phyloP scores from a whole-genome alignment of 1,140 invertebrate genomes.

The Aphaenogaster ashmeadi region DNA sequence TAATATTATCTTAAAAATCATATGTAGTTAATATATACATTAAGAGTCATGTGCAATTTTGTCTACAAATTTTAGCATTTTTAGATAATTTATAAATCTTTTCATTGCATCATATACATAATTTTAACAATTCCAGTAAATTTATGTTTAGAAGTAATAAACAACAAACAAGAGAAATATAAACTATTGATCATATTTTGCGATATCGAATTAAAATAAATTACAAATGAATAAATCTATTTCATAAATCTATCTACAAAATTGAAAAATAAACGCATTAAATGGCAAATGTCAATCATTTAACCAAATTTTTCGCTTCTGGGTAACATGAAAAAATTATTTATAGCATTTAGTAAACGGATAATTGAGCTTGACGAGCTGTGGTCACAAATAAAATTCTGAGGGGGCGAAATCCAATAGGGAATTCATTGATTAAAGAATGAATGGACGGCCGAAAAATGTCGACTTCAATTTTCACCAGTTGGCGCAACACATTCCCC shows the following conservation, averaged over 20 bases:
- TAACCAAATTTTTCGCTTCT: not conserved
- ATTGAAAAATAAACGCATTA: not conserved
- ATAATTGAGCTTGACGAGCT: constrained; percentile 37
- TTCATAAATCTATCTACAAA: not conserved
- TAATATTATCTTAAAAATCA: no score
- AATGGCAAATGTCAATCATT: not conserved
- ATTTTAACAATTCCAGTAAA: not conserved
- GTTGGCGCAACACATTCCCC: constrained; percentile 55
- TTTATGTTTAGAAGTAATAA: not conserved
- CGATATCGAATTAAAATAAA: not conserved
- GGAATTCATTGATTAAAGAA: constrained; percentile 61
- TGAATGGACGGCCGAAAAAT: constrained; percentile 47
- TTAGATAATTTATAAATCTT: not conserved
- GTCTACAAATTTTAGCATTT: not conserved
- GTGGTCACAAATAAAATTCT: constrained; percentile 44
- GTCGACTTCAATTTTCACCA: constrained; percentile 55
- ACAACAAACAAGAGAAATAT: not conserved
- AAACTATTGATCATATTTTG: not conserved
- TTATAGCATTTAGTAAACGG: constrained; percentile 14
- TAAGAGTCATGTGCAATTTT: not conserved
- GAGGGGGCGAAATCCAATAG: constrained; percentile 43
- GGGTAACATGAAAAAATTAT: constrained; percentile 6
- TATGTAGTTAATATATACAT: not conserved
- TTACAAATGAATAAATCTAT: not conserved
- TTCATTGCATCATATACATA: not conserved